phyloP scores from a whole-genome alignment of 2,797 vertebrate species.

The Propithecus deckenii region DNA sequence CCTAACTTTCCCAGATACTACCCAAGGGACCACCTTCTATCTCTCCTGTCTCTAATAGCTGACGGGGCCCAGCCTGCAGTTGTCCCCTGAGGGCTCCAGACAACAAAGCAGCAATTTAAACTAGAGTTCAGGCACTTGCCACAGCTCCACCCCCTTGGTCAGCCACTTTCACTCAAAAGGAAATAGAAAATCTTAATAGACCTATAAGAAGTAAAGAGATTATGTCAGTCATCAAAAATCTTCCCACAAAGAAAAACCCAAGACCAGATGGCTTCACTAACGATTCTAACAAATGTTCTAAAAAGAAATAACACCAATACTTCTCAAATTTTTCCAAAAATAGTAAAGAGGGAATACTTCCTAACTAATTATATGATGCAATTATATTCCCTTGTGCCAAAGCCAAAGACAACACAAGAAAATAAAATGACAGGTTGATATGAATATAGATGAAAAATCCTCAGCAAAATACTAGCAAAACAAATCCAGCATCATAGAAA shows the following conservation, averaged over 20 bases:
- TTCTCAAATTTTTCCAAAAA: not conserved
- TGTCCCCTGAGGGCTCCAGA: not conserved
- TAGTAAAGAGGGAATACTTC: not conserved
- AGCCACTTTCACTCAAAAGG: not conserved
- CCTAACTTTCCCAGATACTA: not conserved
- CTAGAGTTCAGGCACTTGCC: not conserved
- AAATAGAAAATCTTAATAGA: not conserved
- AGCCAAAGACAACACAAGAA: not conserved
- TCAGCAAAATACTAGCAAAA: not conserved
- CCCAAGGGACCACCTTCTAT: not conserved
- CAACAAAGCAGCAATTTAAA: not conserved
- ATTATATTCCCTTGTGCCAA: not conserved
- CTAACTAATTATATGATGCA: not conserved
- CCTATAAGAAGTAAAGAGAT: not conserved
- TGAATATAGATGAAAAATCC: not conserved
- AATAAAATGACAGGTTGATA: not conserved
- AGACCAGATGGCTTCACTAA: not conserved
- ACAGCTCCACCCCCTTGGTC: not conserved
- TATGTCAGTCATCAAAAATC: not conserved
- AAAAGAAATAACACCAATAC: not conserved
- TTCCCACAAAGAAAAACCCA: not conserved
- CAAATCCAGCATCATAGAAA: not conserved
- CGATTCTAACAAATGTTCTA: not conserved
- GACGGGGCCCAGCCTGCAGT: not conserved
- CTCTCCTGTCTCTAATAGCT: not conserved